Base-by-base conservation (phyloP, 2,113 vertebrate species). In the Grantiella picta region DNA sequence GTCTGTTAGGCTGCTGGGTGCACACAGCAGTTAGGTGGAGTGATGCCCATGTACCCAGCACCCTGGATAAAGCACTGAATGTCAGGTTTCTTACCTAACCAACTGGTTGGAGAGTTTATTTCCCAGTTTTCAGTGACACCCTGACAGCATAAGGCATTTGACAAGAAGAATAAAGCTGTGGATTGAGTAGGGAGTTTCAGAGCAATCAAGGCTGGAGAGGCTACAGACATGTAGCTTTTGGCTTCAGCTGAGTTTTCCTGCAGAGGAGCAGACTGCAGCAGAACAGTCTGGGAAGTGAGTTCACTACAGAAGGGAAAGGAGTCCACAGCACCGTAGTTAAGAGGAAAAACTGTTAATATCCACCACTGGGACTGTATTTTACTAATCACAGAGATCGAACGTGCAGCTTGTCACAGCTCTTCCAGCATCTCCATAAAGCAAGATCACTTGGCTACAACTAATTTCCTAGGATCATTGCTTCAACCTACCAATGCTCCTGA, bases 1-100 rank as follows among this genome's bases (percentile, higher is more conserved):
- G 17, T 61, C n/a, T 54, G 21, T 36, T 27, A 35, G 25, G 18
- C 31, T 76, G 54, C 86, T 53, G 61, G 16, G 23, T 17, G 4
- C 35, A 38, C 29, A 23, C 0, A n/a, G n/a, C n/a, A n/a, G 0
- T 47, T 31, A 15, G 29, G n/a, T 35, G 17, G 47, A 61, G n/a
- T 0, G 0, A 42, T 24, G 5, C 56, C 54, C 31, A 7, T 1
- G 27, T 40, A 54, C 25, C 17, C 47, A 76, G 47, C 60, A 50
- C 0, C 0, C 10, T 42, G 15, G 54, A 42, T 54, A 22, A 47
- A 68, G 24, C 3, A 38, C 38, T 38, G 38, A 12, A 33, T 61
- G 29, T 25, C 49, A 60, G n/a, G 40, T 61, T 82, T 61, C 25
- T 49, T 42, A 53, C 29, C 35, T 22, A 60, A 25, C 17, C 47